phyloP scores from a whole-genome alignment of 2,113 vertebrate genomes.

The Speoplatyrhinus poulsoni region DNA sequence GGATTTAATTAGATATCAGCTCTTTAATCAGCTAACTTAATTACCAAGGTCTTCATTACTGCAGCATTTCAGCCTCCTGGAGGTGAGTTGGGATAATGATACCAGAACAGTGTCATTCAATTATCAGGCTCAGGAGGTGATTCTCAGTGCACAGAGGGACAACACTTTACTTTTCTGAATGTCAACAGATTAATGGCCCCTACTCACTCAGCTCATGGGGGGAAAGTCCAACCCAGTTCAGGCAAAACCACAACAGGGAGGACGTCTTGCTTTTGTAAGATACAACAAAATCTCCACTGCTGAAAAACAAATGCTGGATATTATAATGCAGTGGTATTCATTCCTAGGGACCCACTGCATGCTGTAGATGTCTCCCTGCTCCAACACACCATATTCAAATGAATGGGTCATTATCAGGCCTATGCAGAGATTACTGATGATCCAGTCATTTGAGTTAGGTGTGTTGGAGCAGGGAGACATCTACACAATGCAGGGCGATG shows the following conservation, averaged over 20 bases:
- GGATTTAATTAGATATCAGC: slow-evolving; percentile 63
- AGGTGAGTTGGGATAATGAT: slow-evolving; percentile 58
- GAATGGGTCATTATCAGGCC: too few relatives aligned
- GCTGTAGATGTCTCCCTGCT: too few relatives aligned
- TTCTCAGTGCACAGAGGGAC: slow-evolving; percentile 36
- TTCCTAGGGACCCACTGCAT: too few relatives aligned
- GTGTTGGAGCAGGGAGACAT: too few relatives aligned
- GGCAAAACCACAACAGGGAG: background rate
- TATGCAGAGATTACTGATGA: too few relatives aligned
- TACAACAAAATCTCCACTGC: slow-evolving; percentile 22
- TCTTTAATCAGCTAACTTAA: slow-evolving; percentile 59
- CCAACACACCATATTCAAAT: too few relatives aligned
- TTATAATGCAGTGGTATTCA: too few relatives aligned
- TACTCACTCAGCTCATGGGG: slow-evolving; percentile 28
- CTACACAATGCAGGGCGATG: too few relatives aligned
- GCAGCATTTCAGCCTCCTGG: slow-evolving; percentile 42
- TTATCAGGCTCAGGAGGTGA: slow-evolving; percentile 52
- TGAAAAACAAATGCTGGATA: slow-evolving; percentile 15
- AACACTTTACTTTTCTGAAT: slow-evolving; percentile 43
- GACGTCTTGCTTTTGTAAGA: slow-evolving; percentile 17
- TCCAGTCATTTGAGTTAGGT: too few relatives aligned
- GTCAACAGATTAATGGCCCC: slow-evolving; percentile 31
- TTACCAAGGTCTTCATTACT: slow-evolving; percentile 62
- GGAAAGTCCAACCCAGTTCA: background rate
- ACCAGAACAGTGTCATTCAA: slow-evolving; percentile 47